Base-by-base conservation (phyloP, 2,888 invertebrate species). In the Drosophila macrospina region DNA sequence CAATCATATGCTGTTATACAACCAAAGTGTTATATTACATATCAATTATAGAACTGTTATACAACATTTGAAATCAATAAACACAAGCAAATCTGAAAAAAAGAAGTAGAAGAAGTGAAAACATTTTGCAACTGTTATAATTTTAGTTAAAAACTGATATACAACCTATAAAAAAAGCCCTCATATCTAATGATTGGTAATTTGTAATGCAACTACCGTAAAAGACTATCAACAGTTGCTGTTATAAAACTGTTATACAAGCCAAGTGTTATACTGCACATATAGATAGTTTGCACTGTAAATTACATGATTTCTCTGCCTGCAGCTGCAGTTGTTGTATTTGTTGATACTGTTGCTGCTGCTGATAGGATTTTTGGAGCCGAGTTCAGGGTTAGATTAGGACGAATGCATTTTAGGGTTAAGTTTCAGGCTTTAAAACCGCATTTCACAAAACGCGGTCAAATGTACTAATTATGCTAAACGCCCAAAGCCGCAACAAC, bases 381-480 rank as follows among this genome's bases (percentile, higher is more conserved):
- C 13, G 24, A 15, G 28, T 28, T 60, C 26, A 36, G 28, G 34
- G 34, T 60, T 42, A 36, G 51, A 51, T 41, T 48, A 30, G 55
- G 32, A 60, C 41, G 30, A 66, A 69, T 66, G 63, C 51, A 62
- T 65, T 72, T 76, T 66, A 10, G 47, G 48, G 55, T 52, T 44
- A 60, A 55, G 56, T 54, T 70, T 42, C 34, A 69, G 62, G 59
- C 65, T 63, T 54, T 48, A 69, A 78, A 69, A 78, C 83, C 83
- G 47, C 83, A 86, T 80, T 85, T 88, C 69, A 70, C 67, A 76
- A 69, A 86, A 76, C 85, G 89, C 80, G 89, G 90, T 82, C 75
- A 78, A 78, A 86, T 76, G 78, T 77, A 89, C 89, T 89, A 89
- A 90, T 89, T 90, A 89, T 83, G 78, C 82, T 86, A 89, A 89